Evolutionary conservation across 2,888 invertebrate species (phyloP), one percentile per base, ranked within the genome.

Genomic region (Thymelicus acteon): DNA sequence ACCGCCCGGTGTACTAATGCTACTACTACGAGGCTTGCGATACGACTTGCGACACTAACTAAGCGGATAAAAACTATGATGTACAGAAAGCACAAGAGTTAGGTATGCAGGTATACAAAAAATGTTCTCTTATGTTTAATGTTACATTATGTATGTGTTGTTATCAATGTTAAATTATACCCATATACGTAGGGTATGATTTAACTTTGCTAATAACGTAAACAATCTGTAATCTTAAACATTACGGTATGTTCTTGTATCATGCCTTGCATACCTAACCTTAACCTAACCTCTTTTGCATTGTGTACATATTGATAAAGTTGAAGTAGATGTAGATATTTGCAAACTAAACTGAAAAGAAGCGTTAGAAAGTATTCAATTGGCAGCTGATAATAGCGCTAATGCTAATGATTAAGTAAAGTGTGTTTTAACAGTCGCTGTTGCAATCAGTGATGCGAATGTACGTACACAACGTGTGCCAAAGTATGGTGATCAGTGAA

Each of bases 1-100:
- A 82, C 84, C 80, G 77, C 76, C 72, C 24, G 72, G 71, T 75
- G 73, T 74, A 75, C 74, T 71, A 73, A 68, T 66, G 62, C 73
- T 72, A 71, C 71, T 62, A 73, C 60, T 66, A 39, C 12, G 57
- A 60, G 52, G 6, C 2, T 31, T 64, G 47, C 60, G 24, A 64
- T 66, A 72, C 63, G 69, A 57, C 58, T 47, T 31, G 67, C 60
- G 54, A 58, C 64, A 8, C 31, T 2, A 47, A 47, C 47, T 13
- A 13, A 10, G 13, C 47, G 47, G 31, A 31, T 31, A 31, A 31
- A n/a, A 47, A 47, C 47, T n/a, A 31, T 31, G 31, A 31, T 31
- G 31, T 31, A 31, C 31, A 31, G 31, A 31, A 31, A 31, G 31
- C 31, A 3, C 3, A 31, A 3, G 31, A 24, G 24, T 24, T 31